Base-by-base conservation (phyloP, 1,140 invertebrate species). In the Drosophila serrata region DNA sequence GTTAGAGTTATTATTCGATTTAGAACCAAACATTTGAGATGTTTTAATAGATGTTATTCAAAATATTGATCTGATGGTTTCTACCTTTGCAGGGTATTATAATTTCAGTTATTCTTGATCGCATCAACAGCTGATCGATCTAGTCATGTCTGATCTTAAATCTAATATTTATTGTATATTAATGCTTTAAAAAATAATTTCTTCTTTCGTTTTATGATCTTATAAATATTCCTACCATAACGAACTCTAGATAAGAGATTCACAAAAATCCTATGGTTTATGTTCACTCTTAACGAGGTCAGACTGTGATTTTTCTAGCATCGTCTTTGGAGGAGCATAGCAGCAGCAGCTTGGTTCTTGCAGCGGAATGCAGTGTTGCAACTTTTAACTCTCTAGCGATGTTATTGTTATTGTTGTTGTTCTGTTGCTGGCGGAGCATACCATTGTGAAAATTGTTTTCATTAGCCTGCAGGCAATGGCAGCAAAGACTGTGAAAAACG, bases 291-390 rank as follows among this genome's bases (percentile, higher is more conserved):
- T 53, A 1, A 19, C 27, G 27, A 24, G 12, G 45, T 17, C 8
- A 2, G 37, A 69, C 65, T 69, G 65, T 69, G 81, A 55, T 55
- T 81, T 90, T 90, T 88, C 85, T 81, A 88, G 45, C 62, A 70
- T 42, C 67, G 70, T 79, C 67, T 60, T 60, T 79, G 42, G 15
- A 75, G 53, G 35, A 59, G 60, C 51, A 9, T 13, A 53, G 49
- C 31, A 53, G 49, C 31, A 53, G 33, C 51, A 22, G 48, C 48
- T 12, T 55, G 45, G 59, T 53, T 69, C 63, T 67, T 82, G 64
- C 40, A 35, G 45, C 78, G 88, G 88, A 91, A 91, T 91, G 88
- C 77, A 75, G 88, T 91, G 88, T 81, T 91, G 88, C 88, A 91
- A 91, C 82, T 91, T 88, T 87, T 72, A 82, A 37, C 59, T 56